Percentiles rank a stretch among this genome's conserved stretches.
These are phyloP conservation scores for Proteles cristata DNA, from an alignment of 2,113 vertebrate species.

Conservation along the genomic window DNA sequence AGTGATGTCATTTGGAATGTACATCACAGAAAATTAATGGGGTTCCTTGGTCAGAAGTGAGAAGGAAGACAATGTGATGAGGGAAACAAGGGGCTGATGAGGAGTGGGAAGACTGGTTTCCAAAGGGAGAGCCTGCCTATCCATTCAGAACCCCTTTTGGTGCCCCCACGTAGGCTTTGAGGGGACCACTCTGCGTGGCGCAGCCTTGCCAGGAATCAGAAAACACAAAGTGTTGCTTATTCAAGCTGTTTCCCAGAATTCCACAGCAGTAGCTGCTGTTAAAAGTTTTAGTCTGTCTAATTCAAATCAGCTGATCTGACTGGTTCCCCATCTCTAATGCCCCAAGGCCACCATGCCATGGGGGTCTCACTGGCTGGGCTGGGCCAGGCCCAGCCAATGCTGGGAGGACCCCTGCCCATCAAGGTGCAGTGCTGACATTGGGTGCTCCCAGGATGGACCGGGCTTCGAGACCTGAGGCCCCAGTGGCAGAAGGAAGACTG, in stretches of 20 bases:
- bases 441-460: background rate
- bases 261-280: background rate
- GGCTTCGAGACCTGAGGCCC: background rate
- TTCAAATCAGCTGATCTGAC: background rate
- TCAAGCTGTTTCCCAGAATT: background rate
- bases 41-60: slow-evolving; percentile 68
- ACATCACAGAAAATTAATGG: slow-evolving; percentile 71
- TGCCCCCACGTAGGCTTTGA: background rate
- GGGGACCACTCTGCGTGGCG: background rate
- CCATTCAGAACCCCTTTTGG: background rate
- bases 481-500: background rate
- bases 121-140: background rate
- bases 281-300: background rate
- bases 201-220: background rate
- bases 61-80: background rate
- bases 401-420: background rate
- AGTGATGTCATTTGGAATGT: slow-evolving; percentile 74
- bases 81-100: background rate
- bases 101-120: background rate
- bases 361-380: background rate
- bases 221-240: background rate
- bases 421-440: background rate
- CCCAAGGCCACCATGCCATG: background rate
- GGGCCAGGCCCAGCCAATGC: background rate
- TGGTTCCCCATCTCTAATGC: background rate